Evolutionary conservation across 1,140 invertebrate genomes (phyloP).

Genomic region (Drosophila equinoxialis): DNA sequence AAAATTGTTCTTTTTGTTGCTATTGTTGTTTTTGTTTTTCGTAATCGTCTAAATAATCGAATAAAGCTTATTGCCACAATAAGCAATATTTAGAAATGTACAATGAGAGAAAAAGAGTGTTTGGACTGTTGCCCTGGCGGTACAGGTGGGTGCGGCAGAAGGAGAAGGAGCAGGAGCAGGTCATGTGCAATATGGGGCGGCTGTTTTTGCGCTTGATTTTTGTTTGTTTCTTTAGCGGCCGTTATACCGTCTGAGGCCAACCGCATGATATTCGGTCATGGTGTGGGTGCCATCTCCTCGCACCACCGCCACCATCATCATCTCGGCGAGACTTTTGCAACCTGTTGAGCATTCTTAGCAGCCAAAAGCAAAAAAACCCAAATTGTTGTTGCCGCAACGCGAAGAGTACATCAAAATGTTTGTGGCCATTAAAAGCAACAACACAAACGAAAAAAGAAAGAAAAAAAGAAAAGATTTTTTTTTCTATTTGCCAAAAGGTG

Average conservation of each 20-base stretch:
- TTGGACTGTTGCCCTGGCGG: neutral
- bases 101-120: neutral
- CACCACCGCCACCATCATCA: conserved; percentile 2
- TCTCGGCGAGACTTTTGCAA: conserved; percentile 52
- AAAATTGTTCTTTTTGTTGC: conserved; percentile 28
- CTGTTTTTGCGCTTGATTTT: conserved; percentile 36
- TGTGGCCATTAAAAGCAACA: conserved; percentile 50
- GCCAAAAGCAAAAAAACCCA: conserved; percentile 22
- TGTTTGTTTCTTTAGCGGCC: conserved; percentile 46
- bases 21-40: conserved; percentile 38
- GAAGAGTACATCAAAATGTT: conserved; percentile 70
- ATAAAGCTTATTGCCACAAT: conserved; percentile 58
- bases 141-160: conserved; percentile 1
- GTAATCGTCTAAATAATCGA: conserved; percentile 67
- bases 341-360: conserved; percentile 63
- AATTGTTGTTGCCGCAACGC: conserved; percentile 26
- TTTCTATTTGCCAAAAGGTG: conserved; percentile 31
- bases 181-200: conserved; percentile 61
- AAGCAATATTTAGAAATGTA: conserved; percentile 10
- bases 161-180: conserved; percentile 50
- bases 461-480: neutral
- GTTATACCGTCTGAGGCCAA: conserved; percentile 49
- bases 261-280: conserved; percentile 52
- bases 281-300: conserved; percentile 23
- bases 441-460: neutral